Base-by-base conservation (phyloP, 1,140 invertebrate species). In the Copidosoma floridanum region DNA sequence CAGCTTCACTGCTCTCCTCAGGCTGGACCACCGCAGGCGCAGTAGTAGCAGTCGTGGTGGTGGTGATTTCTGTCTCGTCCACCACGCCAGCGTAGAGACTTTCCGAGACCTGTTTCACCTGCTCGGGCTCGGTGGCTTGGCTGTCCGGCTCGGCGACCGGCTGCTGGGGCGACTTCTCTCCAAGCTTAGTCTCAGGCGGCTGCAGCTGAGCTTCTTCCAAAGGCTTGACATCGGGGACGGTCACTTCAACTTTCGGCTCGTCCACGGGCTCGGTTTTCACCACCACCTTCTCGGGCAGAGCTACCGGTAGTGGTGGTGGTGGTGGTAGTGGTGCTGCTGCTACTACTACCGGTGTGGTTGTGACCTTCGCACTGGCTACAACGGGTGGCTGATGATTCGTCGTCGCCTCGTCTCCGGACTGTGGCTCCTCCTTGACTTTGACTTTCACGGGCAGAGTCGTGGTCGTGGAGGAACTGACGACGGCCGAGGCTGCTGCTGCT, bases 31-130 rank as follows among this genome's bases (percentile, higher is more conserved):
- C 74, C 18, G 74, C 75, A 2, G 72, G 0, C 4, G 7, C 2
- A 5, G 16, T 6, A 1, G 10, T 12, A 2, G 10, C 23, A 8
- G 44, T 68, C 3, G 76, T 72, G 0, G 72, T 71, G 0, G 70
- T 72, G 6, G 72, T 75, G 18, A 79, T 77, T 57, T 80, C 78
- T 0, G 74, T 57, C 32, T 78, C 76, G 12, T 79, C 77, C 3
- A 50, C 43, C 6, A 80, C 37, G 7, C 77, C 78, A 6, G 67
- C 66, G n/a, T 80, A 80, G 2, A 79, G 66, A 47, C 63, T 74
- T 14, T 79, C 77, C 2, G 71, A 5, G 71, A 68, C 32, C 76
- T 75, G 8, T 66, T 41, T 0, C 5, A 46, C 50, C n/a, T 12
- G 3, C 18, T 44, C 38, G 10, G 38, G 0, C 6, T 44, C 35